phyloP scores from a whole-genome alignment of 1,140 invertebrate genomes.

The Octopus bimaculoides region DNA sequence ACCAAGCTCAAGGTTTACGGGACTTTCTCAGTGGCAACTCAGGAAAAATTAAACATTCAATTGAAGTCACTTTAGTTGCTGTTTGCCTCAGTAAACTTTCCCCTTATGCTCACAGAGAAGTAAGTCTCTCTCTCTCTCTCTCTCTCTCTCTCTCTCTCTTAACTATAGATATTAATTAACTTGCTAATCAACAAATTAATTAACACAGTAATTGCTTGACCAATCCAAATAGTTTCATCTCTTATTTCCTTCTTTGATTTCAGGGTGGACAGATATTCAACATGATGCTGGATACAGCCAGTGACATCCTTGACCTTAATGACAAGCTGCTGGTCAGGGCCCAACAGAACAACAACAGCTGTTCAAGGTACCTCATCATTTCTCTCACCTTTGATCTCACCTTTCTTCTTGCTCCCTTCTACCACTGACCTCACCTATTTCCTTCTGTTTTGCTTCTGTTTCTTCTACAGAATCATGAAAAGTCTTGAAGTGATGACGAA shows the following conservation, averaged over 20 bases:
- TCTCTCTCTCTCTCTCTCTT: no score
- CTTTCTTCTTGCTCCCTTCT: no score
- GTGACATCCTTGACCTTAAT: neutral
- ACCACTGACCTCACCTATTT: no score
- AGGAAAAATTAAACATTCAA: constrained; percentile 3
- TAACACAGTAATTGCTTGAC: no score
- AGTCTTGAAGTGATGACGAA: constrained; percentile 2
- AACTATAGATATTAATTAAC: no score
- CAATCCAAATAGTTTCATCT: neutral
- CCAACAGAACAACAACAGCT: constrained; percentile 10
- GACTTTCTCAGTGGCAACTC: constrained; percentile 14
- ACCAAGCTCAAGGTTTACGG: neutral
- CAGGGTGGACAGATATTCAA: neutral
- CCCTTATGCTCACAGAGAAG: neutral
- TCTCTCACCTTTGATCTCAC: no score
- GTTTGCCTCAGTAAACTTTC: neutral
- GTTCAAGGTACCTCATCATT: neutral
- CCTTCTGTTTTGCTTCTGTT: neutral
- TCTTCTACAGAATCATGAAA: neutral
- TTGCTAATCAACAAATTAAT: no score
- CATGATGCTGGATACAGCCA: neutral
- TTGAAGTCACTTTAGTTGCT: constrained; percentile 15
- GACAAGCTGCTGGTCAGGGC: neutral
- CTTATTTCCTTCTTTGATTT: constrained; percentile 12
- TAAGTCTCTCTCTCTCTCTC: neutral